Conservation (phyloP, 1,140 invertebrate genomes). For the Heterodera carotae region DNA sequence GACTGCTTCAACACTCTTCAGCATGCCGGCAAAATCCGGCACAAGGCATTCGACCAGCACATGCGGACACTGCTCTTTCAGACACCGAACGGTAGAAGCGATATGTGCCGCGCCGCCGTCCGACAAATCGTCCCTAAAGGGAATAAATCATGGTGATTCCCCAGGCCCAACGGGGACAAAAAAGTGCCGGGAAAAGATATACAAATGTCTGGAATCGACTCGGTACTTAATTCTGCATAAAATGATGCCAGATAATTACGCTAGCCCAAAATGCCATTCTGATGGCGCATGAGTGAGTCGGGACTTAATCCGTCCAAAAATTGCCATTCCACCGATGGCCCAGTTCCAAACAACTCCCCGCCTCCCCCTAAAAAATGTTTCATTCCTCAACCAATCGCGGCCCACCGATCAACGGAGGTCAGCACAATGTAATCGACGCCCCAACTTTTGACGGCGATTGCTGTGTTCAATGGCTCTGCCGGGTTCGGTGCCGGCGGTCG, state of each 20-base stretch:
- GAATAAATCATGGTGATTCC: constrained; percentile 16
- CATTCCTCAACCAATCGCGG: neutral
- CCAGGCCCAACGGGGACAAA: neutral
- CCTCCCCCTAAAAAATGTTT: too few relatives aligned
- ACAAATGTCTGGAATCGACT: too few relatives aligned
- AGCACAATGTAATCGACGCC: constrained; percentile 94
- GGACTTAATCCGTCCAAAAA: too few relatives aligned
- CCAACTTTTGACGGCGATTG: constrained; percentile 87
- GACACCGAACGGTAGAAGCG: constrained; percentile 52
- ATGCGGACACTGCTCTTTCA: constrained; percentile 72
- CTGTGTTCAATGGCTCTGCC: constrained; percentile 88
- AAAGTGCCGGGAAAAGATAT: neutral
- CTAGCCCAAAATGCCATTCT: too few relatives aligned
- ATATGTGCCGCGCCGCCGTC: constrained; percentile 62
- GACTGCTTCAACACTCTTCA: neutral
- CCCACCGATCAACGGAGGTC: constrained; percentile 86
- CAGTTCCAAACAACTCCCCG: too few relatives aligned
- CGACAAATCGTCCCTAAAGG: constrained; percentile 61
- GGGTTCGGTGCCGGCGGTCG: constrained; percentile 86
- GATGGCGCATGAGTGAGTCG: too few relatives aligned
- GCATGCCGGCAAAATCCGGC: constrained; percentile 85
- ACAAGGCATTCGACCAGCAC: constrained; percentile 95
- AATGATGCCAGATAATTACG: too few relatives aligned
- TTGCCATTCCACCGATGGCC: too few relatives aligned
- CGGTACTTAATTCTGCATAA: too few relatives aligned